These are phyloP conservation scores for Platycheirus albimanus DNA, from an alignment of 2,888 invertebrate genomes.

Conservation along the genomic window DNA sequence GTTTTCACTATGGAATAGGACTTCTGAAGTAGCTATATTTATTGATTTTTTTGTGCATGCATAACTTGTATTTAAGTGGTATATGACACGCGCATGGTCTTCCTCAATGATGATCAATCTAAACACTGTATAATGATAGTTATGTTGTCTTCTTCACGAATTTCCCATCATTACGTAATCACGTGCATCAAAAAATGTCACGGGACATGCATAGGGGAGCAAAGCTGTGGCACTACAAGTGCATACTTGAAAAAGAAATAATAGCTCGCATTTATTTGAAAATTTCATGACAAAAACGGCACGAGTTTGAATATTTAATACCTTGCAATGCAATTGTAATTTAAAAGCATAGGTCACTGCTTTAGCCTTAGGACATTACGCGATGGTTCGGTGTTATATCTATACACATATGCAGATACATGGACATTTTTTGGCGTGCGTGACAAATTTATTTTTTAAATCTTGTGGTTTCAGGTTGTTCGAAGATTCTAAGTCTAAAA, in stretches of 20 bases:
- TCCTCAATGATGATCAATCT: conserved; percentile 41
- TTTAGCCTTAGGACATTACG: not conserved
- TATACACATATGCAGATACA: no score
- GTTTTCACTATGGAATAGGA: conserved; percentile 2
- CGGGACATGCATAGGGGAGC: conserved; percentile 37
- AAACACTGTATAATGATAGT: conserved; percentile 21
- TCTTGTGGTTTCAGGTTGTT: no score
- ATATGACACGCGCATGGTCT: conserved; percentile 51
- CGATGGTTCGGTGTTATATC: not conserved
- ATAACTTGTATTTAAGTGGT: conserved; percentile 33
- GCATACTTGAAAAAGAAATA: conserved; percentile 29
- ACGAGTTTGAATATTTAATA: conserved; percentile 14
- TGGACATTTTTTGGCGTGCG: conserved; percentile 2
- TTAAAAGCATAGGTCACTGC: no score
- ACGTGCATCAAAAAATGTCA: conserved; percentile 57
- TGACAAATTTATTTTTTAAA: no score
- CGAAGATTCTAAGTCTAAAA: no score
- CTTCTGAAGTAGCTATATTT: conserved; percentile 32
- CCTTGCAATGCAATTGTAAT: conserved; percentile 8
- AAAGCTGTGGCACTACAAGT: conserved; percentile 32
- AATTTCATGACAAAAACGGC: conserved; percentile 17
- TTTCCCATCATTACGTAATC: conserved; percentile 63
- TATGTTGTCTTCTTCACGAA: conserved; percentile 16
- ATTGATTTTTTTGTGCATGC: conserved; percentile 26
- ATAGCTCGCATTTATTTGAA: conserved; percentile 49